These are phyloP conservation scores for Andrena marginata DNA, from an alignment of 2,888 invertebrate species.

Conservation along the genomic window DNA sequence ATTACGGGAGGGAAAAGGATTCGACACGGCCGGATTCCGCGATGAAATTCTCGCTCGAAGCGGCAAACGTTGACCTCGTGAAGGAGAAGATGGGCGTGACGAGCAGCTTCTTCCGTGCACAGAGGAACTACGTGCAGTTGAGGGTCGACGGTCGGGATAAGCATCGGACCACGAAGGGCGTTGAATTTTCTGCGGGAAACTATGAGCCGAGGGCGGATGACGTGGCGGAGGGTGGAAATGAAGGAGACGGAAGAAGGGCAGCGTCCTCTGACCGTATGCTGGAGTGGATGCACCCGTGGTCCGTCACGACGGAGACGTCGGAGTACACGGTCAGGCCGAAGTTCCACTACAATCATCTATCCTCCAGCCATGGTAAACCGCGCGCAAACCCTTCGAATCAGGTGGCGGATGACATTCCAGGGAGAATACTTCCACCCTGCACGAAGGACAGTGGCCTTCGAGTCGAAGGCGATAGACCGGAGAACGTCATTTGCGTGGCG, in stretches of 20 bases:
- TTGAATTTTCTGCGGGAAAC: too few relatives aligned
- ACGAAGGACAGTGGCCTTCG: neutral
- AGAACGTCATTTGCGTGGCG: neutral
- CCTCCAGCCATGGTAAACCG: neutral
- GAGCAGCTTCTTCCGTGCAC: conserved; percentile 17
- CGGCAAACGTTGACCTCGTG: conserved; percentile 22
- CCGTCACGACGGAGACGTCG: neutral
- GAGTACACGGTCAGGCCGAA: conserved; percentile 13
- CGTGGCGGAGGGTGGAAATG: neutral
- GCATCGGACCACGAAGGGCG: neutral
- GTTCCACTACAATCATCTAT: neutral
- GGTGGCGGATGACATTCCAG: neutral
- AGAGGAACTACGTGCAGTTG: conserved; percentile 25
- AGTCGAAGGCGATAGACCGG: neutral
- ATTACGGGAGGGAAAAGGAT: neutral
- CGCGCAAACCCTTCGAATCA: neutral
- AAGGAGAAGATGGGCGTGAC: conserved; percentile 1
- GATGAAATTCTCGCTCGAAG: conserved; percentile 29
- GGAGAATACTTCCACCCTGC: conserved; percentile 43
- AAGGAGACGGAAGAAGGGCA: neutral
- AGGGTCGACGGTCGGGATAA: neutral
- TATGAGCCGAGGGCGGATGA: neutral
- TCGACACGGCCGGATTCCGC: conserved; percentile 2
- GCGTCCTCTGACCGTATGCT: neutral
- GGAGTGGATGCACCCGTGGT: conserved; percentile 24